Evolutionary conservation across 2,113 vertebrate genomes (phyloP).

Genomic region (Eclectus roratus): DNA sequence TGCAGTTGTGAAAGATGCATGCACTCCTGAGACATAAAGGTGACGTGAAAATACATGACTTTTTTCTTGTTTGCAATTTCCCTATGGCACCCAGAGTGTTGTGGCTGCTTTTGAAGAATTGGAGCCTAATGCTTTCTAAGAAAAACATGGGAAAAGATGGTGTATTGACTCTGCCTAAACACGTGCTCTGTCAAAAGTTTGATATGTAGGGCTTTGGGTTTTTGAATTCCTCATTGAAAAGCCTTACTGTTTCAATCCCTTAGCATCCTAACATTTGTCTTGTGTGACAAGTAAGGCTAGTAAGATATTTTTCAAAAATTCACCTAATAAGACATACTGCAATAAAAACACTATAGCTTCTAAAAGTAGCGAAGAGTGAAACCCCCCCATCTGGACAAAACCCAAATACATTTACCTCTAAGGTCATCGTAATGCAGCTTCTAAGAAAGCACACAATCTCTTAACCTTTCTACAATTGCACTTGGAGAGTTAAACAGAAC

Average conservation of each 20-base stretch:
- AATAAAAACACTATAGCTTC: background rate
- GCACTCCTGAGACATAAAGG: background rate
- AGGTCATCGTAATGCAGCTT: background rate
- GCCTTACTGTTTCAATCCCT: background rate
- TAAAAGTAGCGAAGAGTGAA: background rate
- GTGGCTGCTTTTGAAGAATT: background rate
- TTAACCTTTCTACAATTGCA: background rate
- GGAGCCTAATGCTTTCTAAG: background rate
- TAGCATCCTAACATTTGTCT: background rate
- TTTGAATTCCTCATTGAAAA: background rate
- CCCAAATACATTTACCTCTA: background rate
- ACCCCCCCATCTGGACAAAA: background rate
- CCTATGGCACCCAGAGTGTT: background rate
- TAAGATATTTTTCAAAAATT: background rate
- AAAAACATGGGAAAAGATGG: background rate
- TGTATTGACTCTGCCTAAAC: background rate
- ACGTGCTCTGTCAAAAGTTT: background rate
- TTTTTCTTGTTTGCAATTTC: background rate
- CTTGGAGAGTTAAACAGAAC: background rate
- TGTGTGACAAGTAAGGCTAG: background rate
- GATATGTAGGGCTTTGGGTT: background rate
- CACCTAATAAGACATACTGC: background rate
- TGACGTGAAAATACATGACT: background rate
- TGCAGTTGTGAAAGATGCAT: background rate
- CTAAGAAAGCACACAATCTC: background rate